These are phyloP conservation scores for Drosophila leonis DNA, from an alignment of 2,888 invertebrate genomes.

Conservation along the genomic window DNA sequence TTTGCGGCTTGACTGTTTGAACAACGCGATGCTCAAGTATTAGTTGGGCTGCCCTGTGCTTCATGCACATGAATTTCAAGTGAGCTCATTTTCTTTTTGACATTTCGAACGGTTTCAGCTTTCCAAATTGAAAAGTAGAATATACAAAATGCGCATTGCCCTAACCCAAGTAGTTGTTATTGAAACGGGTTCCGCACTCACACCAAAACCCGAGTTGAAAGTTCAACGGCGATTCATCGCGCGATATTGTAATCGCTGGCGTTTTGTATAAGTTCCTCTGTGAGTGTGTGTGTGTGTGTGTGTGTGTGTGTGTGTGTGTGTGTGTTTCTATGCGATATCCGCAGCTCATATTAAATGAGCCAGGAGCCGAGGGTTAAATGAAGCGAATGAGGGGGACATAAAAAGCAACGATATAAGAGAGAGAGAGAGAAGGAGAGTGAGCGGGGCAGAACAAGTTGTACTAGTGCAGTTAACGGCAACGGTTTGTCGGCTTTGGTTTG, in stretches of 20 bases:
- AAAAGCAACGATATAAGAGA: neutral
- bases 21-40: conserved; percentile 53
- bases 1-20: conserved; percentile 30
- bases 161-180: conserved; percentile 9
- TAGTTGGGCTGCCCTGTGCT: conserved; percentile 19
- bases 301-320: conserved; percentile 11
- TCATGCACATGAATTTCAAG: conserved; percentile 71
- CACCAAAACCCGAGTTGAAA: conserved; percentile 63
- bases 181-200: conserved; percentile 49
- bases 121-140: conserved; percentile 76
- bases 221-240: conserved; percentile 75
- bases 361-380: conserved; percentile 37
- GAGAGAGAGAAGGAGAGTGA: neutral
- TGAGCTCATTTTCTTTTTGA: conserved; percentile 75
- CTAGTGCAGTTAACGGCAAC: conserved; percentile 69
- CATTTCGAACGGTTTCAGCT: conserved; percentile 75
- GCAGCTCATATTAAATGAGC: conserved; percentile 63
- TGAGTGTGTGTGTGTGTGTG: conserved; percentile 2
- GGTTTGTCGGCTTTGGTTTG: conserved; percentile 43
- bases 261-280: conserved; percentile 16
- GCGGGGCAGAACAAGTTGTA: conserved; percentile 26
- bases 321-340: conserved; percentile 44
- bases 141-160: conserved; percentile 48
- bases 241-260: conserved; percentile 72
- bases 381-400: conserved; percentile 6